Evolutionary conservation across 2,888 invertebrate genomes (phyloP).

Genomic region (Hyles lineata): DNA sequence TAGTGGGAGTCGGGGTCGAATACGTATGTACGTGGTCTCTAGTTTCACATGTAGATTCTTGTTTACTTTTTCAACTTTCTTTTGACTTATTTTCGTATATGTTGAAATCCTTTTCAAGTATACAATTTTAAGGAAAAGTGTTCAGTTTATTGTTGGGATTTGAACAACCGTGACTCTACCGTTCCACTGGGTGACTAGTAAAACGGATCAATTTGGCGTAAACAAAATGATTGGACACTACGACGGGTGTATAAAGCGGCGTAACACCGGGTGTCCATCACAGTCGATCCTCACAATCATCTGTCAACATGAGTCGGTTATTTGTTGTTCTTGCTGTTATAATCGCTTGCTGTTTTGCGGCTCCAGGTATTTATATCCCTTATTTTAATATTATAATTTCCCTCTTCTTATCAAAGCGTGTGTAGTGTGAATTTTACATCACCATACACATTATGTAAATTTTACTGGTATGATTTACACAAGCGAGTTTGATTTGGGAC

Average conservation of each 20-base stretch:
- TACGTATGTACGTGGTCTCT: too few species aligned
- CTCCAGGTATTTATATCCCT: constrained; percentile 53
- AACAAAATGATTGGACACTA: constrained; percentile 61
- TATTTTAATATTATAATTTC: too few species aligned
- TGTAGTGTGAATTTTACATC: too few species aligned
- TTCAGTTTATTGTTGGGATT: neutral
- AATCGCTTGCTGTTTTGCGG: constrained; percentile 51
- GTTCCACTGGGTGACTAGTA: constrained; percentile 52
- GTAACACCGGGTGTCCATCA: constrained; percentile 30
- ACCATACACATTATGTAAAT: too few species aligned
- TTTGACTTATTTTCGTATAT: too few species aligned
- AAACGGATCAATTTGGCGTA: constrained; percentile 54
- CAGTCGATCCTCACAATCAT: constrained; percentile 42
- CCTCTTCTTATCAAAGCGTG: too few species aligned
- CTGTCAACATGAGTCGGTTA: constrained; percentile 52
- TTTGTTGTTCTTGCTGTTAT: constrained; percentile 47
- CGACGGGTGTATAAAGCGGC: constrained; percentile 57
- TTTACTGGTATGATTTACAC: too few species aligned
- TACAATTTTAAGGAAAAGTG: neutral
- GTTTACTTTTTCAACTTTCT: too few species aligned
- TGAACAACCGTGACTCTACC: neutral
- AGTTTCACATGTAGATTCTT: too few species aligned
- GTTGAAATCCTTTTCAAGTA: too few species aligned
- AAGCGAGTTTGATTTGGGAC: too few species aligned
- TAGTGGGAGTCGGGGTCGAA: too few species aligned